Evolutionary conservation across 2,888 invertebrate species (phyloP), one percentile per base, ranked within the genome.

Genomic region (Anthoptus insignis): DNA sequence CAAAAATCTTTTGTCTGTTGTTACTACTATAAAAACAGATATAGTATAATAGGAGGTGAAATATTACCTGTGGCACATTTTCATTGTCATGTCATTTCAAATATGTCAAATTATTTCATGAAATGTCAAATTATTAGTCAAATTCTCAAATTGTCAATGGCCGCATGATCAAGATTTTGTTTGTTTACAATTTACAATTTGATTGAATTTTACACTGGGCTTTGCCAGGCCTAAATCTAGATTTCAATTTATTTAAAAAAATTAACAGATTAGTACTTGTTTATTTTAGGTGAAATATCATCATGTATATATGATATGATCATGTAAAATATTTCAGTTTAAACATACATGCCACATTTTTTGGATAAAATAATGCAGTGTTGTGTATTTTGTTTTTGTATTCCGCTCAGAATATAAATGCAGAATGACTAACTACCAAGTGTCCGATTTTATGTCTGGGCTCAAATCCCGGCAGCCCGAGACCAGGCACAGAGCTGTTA

Each of bases 391-490:
- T n/a, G 8, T 16, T 39, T 16, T 11, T 16, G 13, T 45, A 8
- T 47, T 27, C 3, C 3, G 34, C 13, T 21, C 39, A 19, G 39
- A 3, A 13, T 0, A 2, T 9, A 49, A 37, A 50, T 21, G 32
- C 65, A 71, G 69, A 76, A 88, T 89, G 89, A 75, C 82, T 53
- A 81, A 75, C 68, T 76, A 78, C 60, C 83, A 96, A 74, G 96
- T 97, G 78, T 95, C 95, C 75, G 96, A 97, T 79, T 96, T 98
- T 87, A 97, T 98, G 39, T 93, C 95, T 79, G 97, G 98, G 45
- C 94, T 99, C 4, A 98, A 98, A 88, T 98, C 98, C 72, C 96
- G 97, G 58, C 96, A 97, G 91, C 96, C 97, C 66, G 98, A 98
- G 78, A 95, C 95, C 0, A 95, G 98, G 59, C 95, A 95, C 71